phyloP scores from a whole-genome alignment of 2,797 vertebrate genomes.

The Monodelphis domestica region DNA sequence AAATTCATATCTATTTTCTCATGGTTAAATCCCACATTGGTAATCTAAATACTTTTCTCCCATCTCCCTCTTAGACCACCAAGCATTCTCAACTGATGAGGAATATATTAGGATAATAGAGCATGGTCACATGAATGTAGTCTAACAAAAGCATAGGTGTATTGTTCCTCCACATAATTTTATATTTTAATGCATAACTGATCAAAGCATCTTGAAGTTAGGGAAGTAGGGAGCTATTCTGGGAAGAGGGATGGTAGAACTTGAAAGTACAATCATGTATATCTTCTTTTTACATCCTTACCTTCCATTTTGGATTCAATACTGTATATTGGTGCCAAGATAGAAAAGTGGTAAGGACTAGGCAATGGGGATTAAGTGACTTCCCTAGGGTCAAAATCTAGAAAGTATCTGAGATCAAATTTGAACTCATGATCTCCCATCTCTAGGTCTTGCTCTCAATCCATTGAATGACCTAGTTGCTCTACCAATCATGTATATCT shows the following conservation, averaged over 20 bases:
- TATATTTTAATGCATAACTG: neutral
- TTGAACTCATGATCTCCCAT: too few relatives aligned
- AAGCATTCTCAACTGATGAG: neutral
- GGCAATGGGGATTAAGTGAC: too few relatives aligned
- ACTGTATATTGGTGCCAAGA: too few relatives aligned
- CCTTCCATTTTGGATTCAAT: too few relatives aligned
- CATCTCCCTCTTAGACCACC: neutral
- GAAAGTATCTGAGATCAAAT: too few relatives aligned
- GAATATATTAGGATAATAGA: neutral
- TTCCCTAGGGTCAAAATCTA: too few relatives aligned
- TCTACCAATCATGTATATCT: neutral
- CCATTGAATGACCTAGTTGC: too few relatives aligned
- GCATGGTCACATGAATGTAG: neutral
- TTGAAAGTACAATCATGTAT: neutral
- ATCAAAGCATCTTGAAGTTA: neutral
- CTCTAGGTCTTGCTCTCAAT: too few relatives aligned
- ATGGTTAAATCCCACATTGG: neutral
- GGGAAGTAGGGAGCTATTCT: neutral
- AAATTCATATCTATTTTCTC: neutral
- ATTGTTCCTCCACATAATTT: neutral
- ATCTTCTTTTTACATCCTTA: too few relatives aligned
- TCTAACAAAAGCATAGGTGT: neutral
- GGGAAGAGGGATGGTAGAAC: neutral
- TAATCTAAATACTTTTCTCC: neutral
- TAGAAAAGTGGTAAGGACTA: too few relatives aligned